Base-by-base conservation (phyloP, 2,113 vertebrate genomes). In the Mesitornis unicolor region DNA sequence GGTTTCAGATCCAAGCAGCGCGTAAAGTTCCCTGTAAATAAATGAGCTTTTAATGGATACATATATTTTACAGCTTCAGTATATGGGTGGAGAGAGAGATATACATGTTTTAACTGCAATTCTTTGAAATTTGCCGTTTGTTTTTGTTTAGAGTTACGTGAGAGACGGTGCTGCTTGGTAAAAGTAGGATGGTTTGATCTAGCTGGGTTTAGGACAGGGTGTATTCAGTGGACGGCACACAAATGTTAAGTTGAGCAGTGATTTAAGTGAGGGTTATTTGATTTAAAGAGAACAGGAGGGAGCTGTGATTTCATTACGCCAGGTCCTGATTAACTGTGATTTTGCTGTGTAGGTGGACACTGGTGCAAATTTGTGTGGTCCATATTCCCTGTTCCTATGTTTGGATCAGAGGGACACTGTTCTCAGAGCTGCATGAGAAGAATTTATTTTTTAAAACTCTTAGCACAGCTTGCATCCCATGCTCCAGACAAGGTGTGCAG, bases 401-500 rank as follows among this genome's bases (percentile, higher is more conserved):
- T 59, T 26, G 57, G 17, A 64, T 53, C 16, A 22, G 48, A 78
- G 48, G 33, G 29, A 31, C 33, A 13, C 13, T 35, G n/a, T 74
- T 73, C 57, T 38, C 20, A 21, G 73, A 47, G 50, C 61, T 75
- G 22, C 47, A 18, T 25, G 43, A 8, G 36, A 91, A 51, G 8
- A 59, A 60, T 76, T 80, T 35, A 16, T 13, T 75, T n/a, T 75
- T 24, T 11, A 69, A 91, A 64, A 64, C 38, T 9, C 5, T 42
- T 56, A 22, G 70, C 40, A 81, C 43, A 64, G n/a, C 43, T 57
- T 50, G 10, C 60, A 47, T 36, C 38, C 56, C 1, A 0, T 0
- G 3, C 20, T 69, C 38, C 2, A 2, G 19, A 13, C 0, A 2
- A 54, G 35, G 33, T 1, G 5, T 25, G 25, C 22, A 8, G 40